Evolutionary conservation across 2,113 vertebrate species (phyloP).

Genomic region (Talpa occidentalis): DNA sequence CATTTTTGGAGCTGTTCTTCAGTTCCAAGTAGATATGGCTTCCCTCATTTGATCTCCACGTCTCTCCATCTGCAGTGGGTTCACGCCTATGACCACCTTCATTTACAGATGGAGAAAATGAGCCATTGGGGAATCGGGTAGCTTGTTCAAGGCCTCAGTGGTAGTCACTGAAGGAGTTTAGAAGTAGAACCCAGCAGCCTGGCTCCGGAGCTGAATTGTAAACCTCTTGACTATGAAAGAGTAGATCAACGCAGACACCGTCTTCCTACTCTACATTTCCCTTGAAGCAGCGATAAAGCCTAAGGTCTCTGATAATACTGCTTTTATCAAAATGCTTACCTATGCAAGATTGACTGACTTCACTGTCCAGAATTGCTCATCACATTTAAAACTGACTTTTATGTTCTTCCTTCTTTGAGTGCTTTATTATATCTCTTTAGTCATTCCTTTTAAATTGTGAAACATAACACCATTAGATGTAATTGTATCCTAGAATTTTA

Average conservation of each 20-base stretch:
- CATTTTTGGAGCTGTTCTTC: not conserved
- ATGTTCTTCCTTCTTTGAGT: not conserved
- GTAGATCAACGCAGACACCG: not conserved
- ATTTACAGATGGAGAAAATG: not conserved
- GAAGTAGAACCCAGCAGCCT: not conserved
- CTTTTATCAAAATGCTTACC: not conserved
- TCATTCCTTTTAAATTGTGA: constrained; percentile 22
- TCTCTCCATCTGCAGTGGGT: not conserved
- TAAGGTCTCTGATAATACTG: not conserved
- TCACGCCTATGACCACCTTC: not conserved
- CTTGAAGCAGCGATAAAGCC: not conserved
- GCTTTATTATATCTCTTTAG: constrained; percentile 10
- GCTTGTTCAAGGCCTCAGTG: not conserved
- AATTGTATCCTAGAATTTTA: not conserved
- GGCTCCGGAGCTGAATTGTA: not conserved
- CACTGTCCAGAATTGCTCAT: not conserved
- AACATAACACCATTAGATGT: not conserved
- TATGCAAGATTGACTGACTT: not conserved
- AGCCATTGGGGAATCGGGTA: not conserved
- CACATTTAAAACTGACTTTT: not conserved
- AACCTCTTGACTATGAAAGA: not conserved
- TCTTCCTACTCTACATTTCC: not conserved
- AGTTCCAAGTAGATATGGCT: too few species aligned
- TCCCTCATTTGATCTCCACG: not conserved
- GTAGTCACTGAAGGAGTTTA: not conserved